Percentiles rank a stretch among this genome's conserved stretches.
These are phyloP conservation scores for Pangasius macronema DNA, from an alignment of 2,797 vertebrate species.

Conservation along the genomic window DNA sequence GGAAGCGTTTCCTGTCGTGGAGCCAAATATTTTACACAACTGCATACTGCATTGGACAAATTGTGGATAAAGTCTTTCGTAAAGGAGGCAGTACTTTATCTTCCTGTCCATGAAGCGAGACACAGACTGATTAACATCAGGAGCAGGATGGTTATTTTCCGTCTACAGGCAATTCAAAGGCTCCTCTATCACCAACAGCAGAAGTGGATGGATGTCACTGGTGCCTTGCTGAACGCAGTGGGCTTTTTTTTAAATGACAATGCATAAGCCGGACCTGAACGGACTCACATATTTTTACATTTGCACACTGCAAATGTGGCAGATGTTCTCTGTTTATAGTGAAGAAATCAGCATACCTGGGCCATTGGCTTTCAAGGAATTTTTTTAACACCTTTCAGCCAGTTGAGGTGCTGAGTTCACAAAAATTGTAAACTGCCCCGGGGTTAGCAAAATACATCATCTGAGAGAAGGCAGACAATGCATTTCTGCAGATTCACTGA, in stretches of 20 bases:
- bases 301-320: neutral
- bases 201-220: constrained; percentile 10
- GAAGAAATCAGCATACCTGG: neutral
- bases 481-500: neutral
- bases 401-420: neutral
- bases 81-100: constrained; percentile 22
- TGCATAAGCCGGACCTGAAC: neutral
- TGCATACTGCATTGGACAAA: constrained; percentile 2
- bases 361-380: neutral
- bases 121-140: constrained; percentile 8
- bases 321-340: neutral
- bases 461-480: neutral
- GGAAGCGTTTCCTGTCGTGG: constrained; percentile 3
- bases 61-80: neutral
- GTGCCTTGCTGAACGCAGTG: neutral
- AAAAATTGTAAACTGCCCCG: neutral
- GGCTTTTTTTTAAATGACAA: constrained; percentile 2
- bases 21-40: constrained; percentile 1
- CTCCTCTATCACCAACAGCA: constrained; percentile 3
- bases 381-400: neutral
- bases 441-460: neutral
- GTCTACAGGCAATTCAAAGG: neutral
- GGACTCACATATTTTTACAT: neutral
- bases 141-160: constrained; percentile 2
- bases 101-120: constrained; percentile 11